Percentiles rank a stretch among this genome's conserved stretches.
These are phyloP conservation scores for Pelochelys cantorii DNA, from an alignment of 2,797 vertebrate species.

Conservation along the genomic window DNA sequence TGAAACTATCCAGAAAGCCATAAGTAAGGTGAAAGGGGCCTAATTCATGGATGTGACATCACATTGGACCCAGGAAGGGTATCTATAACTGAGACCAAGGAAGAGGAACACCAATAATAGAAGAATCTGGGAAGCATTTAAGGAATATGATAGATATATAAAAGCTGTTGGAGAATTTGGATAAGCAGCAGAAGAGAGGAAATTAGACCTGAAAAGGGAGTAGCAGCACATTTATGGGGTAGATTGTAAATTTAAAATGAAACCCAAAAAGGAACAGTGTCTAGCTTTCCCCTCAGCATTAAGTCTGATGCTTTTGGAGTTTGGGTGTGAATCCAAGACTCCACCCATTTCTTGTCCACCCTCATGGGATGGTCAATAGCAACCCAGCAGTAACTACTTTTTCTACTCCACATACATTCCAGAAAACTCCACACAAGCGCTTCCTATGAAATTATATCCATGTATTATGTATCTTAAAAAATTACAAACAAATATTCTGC, in stretches of 20 bases:
- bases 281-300: neutral
- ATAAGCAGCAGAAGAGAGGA: neutral
- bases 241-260: neutral
- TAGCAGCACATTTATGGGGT: neutral
- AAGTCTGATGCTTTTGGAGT: neutral
- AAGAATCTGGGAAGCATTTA: neutral
- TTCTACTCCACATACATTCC: neutral
- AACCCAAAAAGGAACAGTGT: neutral
- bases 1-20: neutral
- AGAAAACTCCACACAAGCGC: neutral
- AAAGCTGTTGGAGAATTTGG: neutral
- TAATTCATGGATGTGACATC: neutral
- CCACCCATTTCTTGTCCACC: neutral
- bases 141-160: neutral
- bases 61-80: neutral
- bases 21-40: neutral
- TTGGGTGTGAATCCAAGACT: neutral
- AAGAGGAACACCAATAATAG: neutral
- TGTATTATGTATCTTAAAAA: neutral
- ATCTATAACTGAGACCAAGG: neutral
- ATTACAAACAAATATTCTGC: neutral
- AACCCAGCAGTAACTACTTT: neutral
- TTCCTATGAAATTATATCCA: neutral
- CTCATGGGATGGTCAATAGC: neutral
- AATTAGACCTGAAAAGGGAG: neutral